phyloP scores from a whole-genome alignment of 2,797 vertebrate genomes.

The Bradypodion pumilum region DNA sequence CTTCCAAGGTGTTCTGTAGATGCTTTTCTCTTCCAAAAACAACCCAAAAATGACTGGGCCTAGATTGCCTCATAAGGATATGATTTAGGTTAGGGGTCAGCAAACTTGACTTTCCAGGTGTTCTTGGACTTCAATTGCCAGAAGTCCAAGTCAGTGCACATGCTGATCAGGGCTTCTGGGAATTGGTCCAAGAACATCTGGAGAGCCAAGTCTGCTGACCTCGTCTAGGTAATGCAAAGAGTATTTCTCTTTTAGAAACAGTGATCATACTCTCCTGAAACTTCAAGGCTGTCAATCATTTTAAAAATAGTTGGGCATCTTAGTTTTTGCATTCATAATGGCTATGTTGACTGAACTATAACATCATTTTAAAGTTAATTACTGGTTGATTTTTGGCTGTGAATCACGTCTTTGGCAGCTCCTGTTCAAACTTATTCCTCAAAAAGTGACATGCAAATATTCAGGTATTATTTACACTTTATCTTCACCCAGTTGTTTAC shows the following conservation, averaged over 20 bases:
- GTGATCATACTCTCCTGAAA: slow-evolving; percentile 10
- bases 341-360: slow-evolving; percentile 19
- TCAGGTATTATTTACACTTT: slow-evolving; percentile 26
- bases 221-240: not conserved
- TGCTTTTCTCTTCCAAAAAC: too few species aligned
- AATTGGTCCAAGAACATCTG: too few species aligned
- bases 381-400: not conserved
- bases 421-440: slow-evolving; percentile 4
- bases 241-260: slow-evolving; percentile 35
- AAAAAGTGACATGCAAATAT: not conserved
- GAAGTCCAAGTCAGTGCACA: too few species aligned
- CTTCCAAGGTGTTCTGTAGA: too few species aligned
- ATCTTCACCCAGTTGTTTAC: slow-evolving; percentile 10
- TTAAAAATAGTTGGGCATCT: slow-evolving; percentile 33
- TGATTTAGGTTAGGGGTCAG: too few species aligned
- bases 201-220: too few species aligned
- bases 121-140: too few species aligned
- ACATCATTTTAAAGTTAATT: slow-evolving; percentile 28
- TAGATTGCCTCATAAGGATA: too few species aligned
- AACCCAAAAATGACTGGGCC: too few species aligned
- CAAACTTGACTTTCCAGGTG: too few species aligned
- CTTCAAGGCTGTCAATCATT: slow-evolving; percentile 16
- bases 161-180: too few species aligned
- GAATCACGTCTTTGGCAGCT: slow-evolving; percentile 21
- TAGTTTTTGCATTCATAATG: slow-evolving; percentile 14